Base-by-base conservation (phyloP, 1,140 invertebrate species). In the Trichomalopsis sarcophagae region DNA sequence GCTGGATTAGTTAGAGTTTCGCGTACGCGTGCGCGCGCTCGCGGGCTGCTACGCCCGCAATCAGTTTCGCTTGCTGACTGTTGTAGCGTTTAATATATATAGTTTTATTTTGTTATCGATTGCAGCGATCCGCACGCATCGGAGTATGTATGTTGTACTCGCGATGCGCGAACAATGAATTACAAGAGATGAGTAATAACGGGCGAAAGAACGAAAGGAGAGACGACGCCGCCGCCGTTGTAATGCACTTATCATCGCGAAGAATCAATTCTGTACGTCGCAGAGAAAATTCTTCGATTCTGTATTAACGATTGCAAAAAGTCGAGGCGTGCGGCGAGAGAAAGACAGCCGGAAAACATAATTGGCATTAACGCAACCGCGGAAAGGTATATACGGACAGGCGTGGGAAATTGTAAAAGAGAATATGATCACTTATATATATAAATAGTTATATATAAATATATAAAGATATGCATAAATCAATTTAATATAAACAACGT, bases 21-120 rank as follows among this genome's bases (percentile, higher is more conserved):
- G 17, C 55, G 21, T 6, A 62, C 2, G 21, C 55, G 55, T 3
- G 21, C 55, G 21, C 17, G 55, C 33, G 40, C 40, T 27, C 27
- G 33, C 5, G 27, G 71, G 27, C 71, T 79, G 66, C 78, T 55
- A 78, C 36, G 27, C 30, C 11, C 23, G 13, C 73, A 36, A 62
- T 40, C 86, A 91, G 89, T 92, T 90, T 92, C 86, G 90, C 90
- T 92, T 92, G 89, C 90, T 92, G 90, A 92, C 89, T 92, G 91
- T 92, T 92, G 90, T 93, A 93, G 89, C 89, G 86, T 90, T 89
- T 91, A 88, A 92, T 77, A 55, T 75, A 69, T 44, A 86, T 91
- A 92, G 89, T 92, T 92, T 92, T 92, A 92, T 92, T 92, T 93
- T 92, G 90, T 92, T 92, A 91, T 91, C 47, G 55, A 88, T 88